Evolutionary conservation across 2,113 vertebrate species (phyloP).

Genomic region (Zootoca vivipara): DNA sequence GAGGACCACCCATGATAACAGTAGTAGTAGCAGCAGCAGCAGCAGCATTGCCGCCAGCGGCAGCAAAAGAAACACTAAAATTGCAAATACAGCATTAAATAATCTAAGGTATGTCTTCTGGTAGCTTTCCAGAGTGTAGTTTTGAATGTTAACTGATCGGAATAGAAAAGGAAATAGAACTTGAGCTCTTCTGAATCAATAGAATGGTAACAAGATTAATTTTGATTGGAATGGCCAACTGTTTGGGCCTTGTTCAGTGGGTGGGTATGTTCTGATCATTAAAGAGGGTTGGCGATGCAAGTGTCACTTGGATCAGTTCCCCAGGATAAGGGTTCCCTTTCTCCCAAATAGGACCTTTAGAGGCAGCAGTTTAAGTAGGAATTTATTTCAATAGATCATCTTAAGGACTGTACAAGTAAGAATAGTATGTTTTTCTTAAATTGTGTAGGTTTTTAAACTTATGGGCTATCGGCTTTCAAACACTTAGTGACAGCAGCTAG

Average conservation of each 20-base stretch:
- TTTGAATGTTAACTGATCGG: neutral
- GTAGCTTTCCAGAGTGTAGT: neutral
- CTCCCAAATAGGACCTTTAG: too few relatives aligned
- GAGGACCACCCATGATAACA: slow-evolving; percentile 51
- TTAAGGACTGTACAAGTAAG: neutral
- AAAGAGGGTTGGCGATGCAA: too few relatives aligned
- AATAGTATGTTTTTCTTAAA: neutral
- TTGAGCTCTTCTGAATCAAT: neutral
- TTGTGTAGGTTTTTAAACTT: neutral
- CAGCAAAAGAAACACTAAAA: slow-evolving; percentile 71
- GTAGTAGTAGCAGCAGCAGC: neutral
- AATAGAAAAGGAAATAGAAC: neutral
- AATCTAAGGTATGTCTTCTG: slow-evolving; percentile 82
- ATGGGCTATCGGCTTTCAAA: neutral
- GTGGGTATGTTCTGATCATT: neutral
- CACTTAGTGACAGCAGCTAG: neutral
- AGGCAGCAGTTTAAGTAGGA: neutral
- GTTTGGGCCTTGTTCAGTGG: neutral
- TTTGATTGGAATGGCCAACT: slow-evolving; percentile 13
- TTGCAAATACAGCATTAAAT: slow-evolving; percentile 81
- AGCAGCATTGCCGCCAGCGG: slow-evolving; percentile 32
- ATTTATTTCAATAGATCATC: neutral
- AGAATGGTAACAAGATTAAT: neutral
- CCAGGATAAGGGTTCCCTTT: neutral
- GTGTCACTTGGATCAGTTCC: too few relatives aligned